Evolutionary conservation across 2,113 vertebrate genomes (phyloP), one percentile per base, ranked within the genome.

Genomic region (Tapirus terrestris): DNA sequence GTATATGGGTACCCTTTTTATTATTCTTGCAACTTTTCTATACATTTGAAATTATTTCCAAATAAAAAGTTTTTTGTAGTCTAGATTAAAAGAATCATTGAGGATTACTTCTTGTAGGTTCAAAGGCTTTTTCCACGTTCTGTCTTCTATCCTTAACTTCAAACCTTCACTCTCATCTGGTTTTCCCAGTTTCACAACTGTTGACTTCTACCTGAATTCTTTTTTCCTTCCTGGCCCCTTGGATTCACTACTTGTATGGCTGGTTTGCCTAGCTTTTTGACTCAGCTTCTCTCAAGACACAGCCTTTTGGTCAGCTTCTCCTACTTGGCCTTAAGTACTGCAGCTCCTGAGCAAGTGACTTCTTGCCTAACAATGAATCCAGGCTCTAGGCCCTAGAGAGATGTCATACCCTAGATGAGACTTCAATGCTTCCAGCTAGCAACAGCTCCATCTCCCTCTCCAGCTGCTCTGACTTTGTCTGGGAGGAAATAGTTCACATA

Each of bases 21-120:
- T 48, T 76, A 61, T 68, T 93, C 6, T 72, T 90, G 10, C 5
- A 88, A 89, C 18, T 65, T 89, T 84, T 72, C 29, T 53, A 8
- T 56, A 60, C 45, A 20, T 92, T 92, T 92, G 56, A 84, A 92
- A 65, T 83, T 88, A 72, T 72, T 83, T 91, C 63, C 39, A 93
- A 53, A 36, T 75, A 77, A 96, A 63, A 68, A 60, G 43, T 53
- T 72, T 83, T 11, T 27, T 75, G 14, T 48, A 67, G 39, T 51
- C 53, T 75, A 76, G 51, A 27, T 77, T 77, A 33, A 4, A 75
- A 81, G 67, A 68, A 31, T 43, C 58, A 94, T 10, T 21, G 67
- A 67, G n/a, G 20, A 36, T 82, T 81, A 53, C 43, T 58, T 80
- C 21, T 31, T 45, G 45, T 77, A 45, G 51, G 23, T 89, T 85